Base-by-base conservation (phyloP, 2,113 vertebrate species). In the Oreochromis spilurus region DNA sequence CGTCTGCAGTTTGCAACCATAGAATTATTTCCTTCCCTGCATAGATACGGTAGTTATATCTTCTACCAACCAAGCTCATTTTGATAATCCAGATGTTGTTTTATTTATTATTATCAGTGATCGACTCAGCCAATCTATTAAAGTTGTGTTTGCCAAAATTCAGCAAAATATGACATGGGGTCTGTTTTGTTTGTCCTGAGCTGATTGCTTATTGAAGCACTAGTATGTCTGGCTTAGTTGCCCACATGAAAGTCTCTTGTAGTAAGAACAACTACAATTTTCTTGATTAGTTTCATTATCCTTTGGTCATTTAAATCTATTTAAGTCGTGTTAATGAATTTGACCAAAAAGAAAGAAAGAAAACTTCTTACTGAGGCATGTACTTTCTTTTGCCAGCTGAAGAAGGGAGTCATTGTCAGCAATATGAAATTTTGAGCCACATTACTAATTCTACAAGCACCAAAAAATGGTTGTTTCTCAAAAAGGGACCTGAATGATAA, bases 241-340 rank as follows among this genome's bases (percentile, higher is more conserved):
- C 24, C 40, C 43, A 83, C 84, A 45, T 80, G 24, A 38, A 11
- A 78, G 79, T 31, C 78, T 48, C 21, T 79, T 21, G 53, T 10
- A 21, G 21, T 78, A 84, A 84, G 50, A 43, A 50, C 53, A 34
- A 12, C 58, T 43, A 67, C 86, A 81, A 62, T 90, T 81, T 62
- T 60, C 43, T 57, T 84, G 77, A 80, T 90, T 92, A 86, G 43
- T 85, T 89, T 85, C 81, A 43, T 83, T 83, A 88, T 89, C 79
- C 80, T 36, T 52, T 24, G 81, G 40, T 77, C 80, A 78, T 79
- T 75, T 58, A 21, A 84, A 84, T 54, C 31, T 24, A n/a, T 85
- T 82, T 5, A 50, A 84, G 34, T 83, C 17, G 60, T 50, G 21
- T 21, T 83, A 53, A 84, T 5, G 3, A 70, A 79, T 83, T 57